Base-by-base conservation (phyloP, 2,888 invertebrate species). In the Habroteleia sp. region DNA sequence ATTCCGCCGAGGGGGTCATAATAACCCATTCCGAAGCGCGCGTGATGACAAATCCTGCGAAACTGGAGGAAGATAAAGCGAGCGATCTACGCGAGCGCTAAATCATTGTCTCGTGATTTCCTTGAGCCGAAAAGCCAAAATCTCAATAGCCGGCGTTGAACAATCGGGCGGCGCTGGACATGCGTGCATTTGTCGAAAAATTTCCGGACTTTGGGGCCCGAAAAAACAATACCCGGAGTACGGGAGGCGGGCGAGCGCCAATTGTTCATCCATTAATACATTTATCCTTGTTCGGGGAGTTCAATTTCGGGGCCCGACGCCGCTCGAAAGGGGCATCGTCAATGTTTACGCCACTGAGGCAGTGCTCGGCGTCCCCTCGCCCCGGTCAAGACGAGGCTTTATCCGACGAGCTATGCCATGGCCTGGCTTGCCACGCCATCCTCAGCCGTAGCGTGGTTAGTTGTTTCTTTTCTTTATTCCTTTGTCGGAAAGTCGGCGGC, bases 391-490 rank as follows among this genome's bases (percentile, higher is more conserved):
- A 81, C 80, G 80, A 81, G 83, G 79, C 79, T 81, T 81, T 79
- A 81, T 83, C 83, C 84, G 81, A 76, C 81, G 77, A 78, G 77
- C 79, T 79, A 80, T 81, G 80, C 79, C 80, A 76, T 79, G 81
- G 78, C 79, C 71, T 76, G 80, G 60, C 52, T 48, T 29, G 66
- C 75, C 82, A 80, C 82, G 80, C 82, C 81, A 82, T 83, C 82
- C 81, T 82, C 79, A 78, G 77, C 81, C 82, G 79, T 82, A 80
- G 84, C 84, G 76, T 83, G 81, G 84, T 84, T 85, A 85, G 86
- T 86, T 85, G 85, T 87, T 87, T 86, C 86, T 86, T 87, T 87
- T 87, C 86, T 87, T 87, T 85, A 85, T 86, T 86, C 86, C 87
- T 86, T 87, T 87, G 86, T 87, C 86, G 86, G 86, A 85, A 87